These are phyloP conservation scores for Nycticorax nycticorax DNA, from an alignment of 2,113 vertebrate genomes.

Conservation along the genomic window DNA sequence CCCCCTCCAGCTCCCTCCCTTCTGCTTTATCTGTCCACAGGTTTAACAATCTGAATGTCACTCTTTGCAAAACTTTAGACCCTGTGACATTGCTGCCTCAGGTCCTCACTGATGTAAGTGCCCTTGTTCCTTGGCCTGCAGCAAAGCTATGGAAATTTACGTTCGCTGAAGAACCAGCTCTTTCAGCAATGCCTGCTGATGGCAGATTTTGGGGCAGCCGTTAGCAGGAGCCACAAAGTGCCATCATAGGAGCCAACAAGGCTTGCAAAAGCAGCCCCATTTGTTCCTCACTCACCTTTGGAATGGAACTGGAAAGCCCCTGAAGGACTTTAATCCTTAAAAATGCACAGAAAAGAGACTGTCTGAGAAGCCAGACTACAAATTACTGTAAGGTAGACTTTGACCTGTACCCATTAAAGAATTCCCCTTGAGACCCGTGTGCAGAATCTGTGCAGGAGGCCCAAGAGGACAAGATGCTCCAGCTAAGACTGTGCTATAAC, in stretches of 20 bases:
- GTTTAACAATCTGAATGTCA: background rate
- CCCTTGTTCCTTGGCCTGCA: background rate
- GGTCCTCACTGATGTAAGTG: background rate
- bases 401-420: background rate
- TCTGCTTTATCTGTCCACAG: background rate
- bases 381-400: background rate
- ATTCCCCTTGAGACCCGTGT: background rate
- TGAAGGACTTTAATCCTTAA: background rate
- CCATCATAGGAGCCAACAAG: accelerated
- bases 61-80: background rate
- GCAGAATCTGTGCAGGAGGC: background rate
- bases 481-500: background rate
- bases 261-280: background rate
- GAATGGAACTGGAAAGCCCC: background rate
- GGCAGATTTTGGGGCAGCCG: background rate
- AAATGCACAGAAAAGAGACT: background rate
- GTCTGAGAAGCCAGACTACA: background rate
- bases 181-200: background rate
- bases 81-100: background rate
- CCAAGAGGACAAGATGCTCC: background rate
- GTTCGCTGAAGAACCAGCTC: background rate
- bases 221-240: background rate
- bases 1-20: background rate
- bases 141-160: background rate
- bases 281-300: background rate